These are phyloP conservation scores for Drosophila punjabiensis DNA, from an alignment of 1,140 invertebrate genomes.

Conservation along the genomic window DNA sequence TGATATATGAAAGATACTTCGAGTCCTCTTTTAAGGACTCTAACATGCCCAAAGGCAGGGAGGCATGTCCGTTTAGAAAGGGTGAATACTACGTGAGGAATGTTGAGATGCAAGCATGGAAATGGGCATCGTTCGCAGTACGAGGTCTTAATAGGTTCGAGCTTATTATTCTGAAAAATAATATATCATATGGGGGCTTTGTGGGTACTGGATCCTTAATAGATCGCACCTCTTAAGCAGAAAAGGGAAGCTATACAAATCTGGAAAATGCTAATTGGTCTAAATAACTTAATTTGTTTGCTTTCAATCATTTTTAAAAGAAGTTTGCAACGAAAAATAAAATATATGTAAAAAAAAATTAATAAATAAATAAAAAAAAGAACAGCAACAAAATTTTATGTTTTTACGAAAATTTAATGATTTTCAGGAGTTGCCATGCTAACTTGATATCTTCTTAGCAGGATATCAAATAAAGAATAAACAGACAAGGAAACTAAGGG, in stretches of 20 bases:
- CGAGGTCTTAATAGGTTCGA: not conserved
- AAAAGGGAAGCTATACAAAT: not conserved
- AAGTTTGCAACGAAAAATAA: too few species aligned
- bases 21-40: not conserved
- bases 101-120: accelerated
- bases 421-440: too few species aligned
- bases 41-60: not conserved
- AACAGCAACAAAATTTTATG: too few species aligned
- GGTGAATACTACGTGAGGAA: not conserved
- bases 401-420: too few species aligned
- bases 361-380: too few species aligned
- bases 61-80: not conserved
- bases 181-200: not conserved
- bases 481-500: too few species aligned
- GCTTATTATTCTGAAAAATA: not conserved
- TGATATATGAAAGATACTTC: not conserved
- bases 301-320: too few species aligned
- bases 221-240: not conserved
- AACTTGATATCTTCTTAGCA: too few species aligned
- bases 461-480: too few species aligned
- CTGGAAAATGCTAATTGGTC: not conserved
- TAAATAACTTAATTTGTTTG: not conserved
- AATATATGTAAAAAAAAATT: too few species aligned
- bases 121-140: not conserved
- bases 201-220: not conserved